These are phyloP conservation scores for Otocyon megalotis DNA, from an alignment of 2,113 vertebrate genomes.

Conservation along the genomic window DNA sequence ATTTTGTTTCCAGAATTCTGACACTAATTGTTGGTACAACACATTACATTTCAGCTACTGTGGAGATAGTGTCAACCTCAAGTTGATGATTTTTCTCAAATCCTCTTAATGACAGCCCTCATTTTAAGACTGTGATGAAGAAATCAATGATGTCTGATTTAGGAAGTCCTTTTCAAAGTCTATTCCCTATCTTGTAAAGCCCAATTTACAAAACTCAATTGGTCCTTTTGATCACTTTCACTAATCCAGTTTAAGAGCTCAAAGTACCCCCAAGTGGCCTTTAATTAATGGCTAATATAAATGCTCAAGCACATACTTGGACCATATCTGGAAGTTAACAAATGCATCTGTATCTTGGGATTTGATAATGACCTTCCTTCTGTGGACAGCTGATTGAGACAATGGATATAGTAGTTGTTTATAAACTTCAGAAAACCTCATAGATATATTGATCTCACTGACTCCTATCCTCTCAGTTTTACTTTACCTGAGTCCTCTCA, in stretches of 20 bases:
- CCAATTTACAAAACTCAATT: constrained; percentile 72
- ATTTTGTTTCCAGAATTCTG: constrained; percentile 58
- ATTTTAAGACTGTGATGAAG: neutral
- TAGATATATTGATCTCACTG: neutral
- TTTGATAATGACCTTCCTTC: constrained; percentile 68
- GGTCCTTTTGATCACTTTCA: constrained; percentile 73
- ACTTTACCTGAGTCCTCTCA: constrained; percentile 1
- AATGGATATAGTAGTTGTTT: constrained; percentile 35
- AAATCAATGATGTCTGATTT: constrained; percentile 70
- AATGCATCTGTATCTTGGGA: constrained; percentile 67
- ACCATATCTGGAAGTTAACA: constrained; percentile 74
- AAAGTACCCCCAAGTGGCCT: constrained; percentile 72
- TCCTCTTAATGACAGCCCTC: constrained; percentile 12
- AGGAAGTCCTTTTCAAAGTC: constrained; percentile 63
- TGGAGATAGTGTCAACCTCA: constrained; percentile 26
- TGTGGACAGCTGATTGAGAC: constrained; percentile 13
- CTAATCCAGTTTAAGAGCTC: constrained; percentile 83
- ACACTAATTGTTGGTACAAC: constrained; percentile 16
- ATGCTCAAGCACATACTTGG: constrained; percentile 53
- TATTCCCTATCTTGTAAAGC: constrained; percentile 48
- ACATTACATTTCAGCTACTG: neutral
- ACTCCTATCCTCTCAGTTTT: neutral
- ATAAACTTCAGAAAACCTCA: constrained; percentile 43
- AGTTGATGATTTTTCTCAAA: constrained; percentile 43
- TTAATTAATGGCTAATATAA: constrained; percentile 82